phyloP scores from a whole-genome alignment of 2,888 invertebrate species.

The Rhyacophila evoluta region DNA sequence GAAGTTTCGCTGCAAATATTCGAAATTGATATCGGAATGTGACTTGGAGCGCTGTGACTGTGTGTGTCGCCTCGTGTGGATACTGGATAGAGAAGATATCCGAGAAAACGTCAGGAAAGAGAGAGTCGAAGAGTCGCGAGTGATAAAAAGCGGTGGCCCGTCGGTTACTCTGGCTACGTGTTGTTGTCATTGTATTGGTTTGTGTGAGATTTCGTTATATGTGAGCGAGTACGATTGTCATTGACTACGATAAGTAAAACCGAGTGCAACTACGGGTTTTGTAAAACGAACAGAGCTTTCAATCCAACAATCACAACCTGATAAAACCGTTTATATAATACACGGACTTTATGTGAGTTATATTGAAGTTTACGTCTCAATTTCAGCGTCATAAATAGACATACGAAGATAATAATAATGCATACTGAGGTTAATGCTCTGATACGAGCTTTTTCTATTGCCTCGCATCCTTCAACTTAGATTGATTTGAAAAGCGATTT shows the following conservation, averaged over 20 bases:
- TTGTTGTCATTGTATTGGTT: conserved; percentile 22
- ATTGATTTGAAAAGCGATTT: neutral
- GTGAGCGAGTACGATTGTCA: neutral
- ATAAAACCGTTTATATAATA: neutral
- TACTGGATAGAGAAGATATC: conserved; percentile 39
- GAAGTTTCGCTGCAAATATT: conserved; percentile 34
- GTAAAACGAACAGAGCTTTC: neutral
- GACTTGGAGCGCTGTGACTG: conserved; percentile 34
- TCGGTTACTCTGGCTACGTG: conserved; percentile 16
- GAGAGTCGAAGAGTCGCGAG: conserved; percentile 43
- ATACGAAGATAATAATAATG: neutral
- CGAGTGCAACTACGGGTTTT: neutral
- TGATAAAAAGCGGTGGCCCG: conserved; percentile 50
- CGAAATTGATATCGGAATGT: conserved; percentile 45
- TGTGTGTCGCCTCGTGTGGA: conserved; percentile 31
- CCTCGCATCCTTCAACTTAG: neutral
- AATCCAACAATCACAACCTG: neutral
- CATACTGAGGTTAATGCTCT: neutral
- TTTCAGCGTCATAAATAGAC: no score
- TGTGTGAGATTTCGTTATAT: conserved; percentile 6
- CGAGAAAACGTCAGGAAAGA: conserved; percentile 46
- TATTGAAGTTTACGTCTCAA: no score
- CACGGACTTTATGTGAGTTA: neutral
- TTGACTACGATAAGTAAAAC: conserved; percentile 21
- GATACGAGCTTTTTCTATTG: conserved; percentile 10